Base-by-base conservation (phyloP, 1,140 invertebrate species). In the Hirudo medicinalis region DNA sequence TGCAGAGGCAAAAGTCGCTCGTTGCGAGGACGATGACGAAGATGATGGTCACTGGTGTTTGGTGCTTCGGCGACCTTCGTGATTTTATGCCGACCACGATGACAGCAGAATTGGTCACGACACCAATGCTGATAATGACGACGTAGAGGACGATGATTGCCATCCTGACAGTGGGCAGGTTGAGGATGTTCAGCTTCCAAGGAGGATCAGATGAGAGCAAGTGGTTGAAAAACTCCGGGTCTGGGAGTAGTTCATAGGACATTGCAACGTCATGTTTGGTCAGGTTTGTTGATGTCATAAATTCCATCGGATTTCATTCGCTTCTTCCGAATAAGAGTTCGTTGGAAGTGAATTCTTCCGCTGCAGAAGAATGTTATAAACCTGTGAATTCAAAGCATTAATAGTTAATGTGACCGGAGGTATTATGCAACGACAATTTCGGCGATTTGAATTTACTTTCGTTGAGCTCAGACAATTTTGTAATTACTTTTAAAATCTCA, bases 11-110 rank as follows among this genome's bases (percentile, higher is more conserved):
- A 69, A 98, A 91, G 79, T 98, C 95, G n/a, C 92, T 93, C 29
- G 97, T 81, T 0, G 94, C 94, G 68, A 98, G 83, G 80, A 96
- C 97, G 22, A 90, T 90, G 76, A 98, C 98, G 82, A 98, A 98
- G 66, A 95, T 87, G 82, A 98, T 98, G 40, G 95, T 98, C 0
- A 97, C 94, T 0, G 92, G 95, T 4, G 29, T 11, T 19, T 32
- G 57, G 17, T 63, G 22, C 29, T 63, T 63, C 29, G 29, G 11
- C 79, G 98, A 96, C 49, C 90, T 87, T 32, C 87, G 87, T 80
- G 94, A 96, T 20, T 89, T 85, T 0, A 89, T 85, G 0, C 98
- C 92, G 2, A 96, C 92, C 80, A 90, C 78, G 13, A 82, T 77
- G 36, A 98, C 93, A 17, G 97, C 82, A 0, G 89, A 87, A 81